These are phyloP conservation scores for Catagonus wagneri DNA, from an alignment of 2,113 vertebrate genomes.

Conservation along the genomic window DNA sequence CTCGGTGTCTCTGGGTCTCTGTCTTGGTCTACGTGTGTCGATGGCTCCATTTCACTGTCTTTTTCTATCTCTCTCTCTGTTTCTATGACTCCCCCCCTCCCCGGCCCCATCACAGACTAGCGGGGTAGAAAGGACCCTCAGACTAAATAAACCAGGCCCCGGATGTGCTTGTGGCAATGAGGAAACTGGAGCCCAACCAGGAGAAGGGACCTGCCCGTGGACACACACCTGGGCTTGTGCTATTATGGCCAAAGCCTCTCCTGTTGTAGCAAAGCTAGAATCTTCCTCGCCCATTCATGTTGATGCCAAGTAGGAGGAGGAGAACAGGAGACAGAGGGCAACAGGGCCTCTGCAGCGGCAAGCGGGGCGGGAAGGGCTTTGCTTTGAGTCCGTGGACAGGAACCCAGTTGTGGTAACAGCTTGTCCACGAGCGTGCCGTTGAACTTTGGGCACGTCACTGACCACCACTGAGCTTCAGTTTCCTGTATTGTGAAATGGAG, in stretches of 20 bases:
- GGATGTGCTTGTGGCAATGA: neutral
- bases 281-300: neutral
- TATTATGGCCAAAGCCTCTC: neutral
- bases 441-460: neutral
- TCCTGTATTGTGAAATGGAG: neutral
- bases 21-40: neutral
- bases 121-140: neutral
- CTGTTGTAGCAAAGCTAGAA: neutral
- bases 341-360: neutral
- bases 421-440: neutral
- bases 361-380: neutral
- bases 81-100: neutral
- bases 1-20: neutral
- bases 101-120: neutral
- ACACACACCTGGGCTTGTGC: no score
- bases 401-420: neutral
- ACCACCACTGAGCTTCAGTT: neutral
- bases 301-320: neutral
- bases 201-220: neutral
- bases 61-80: neutral
- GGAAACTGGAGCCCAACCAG: neutral
- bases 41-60: neutral
- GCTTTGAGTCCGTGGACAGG: neutral
- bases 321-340: neutral
- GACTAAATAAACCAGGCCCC: neutral